Conservation (phyloP, 2,888 invertebrate genomes). For the Hyppa rectilinea region DNA sequence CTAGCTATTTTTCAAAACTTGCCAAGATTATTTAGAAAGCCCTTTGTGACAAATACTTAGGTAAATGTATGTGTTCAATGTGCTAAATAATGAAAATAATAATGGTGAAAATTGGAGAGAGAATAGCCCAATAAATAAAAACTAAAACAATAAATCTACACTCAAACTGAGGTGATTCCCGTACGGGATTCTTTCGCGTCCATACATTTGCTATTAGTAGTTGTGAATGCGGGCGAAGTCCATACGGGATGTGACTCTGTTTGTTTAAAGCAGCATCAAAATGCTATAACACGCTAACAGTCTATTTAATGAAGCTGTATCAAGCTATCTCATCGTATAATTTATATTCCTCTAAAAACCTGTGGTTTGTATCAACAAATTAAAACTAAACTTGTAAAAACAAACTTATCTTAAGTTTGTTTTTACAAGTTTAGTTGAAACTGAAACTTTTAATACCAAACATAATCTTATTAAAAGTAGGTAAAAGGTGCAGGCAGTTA, state of each 20-base stretch:
- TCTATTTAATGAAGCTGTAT: too few species aligned
- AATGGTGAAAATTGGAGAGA: constrained; percentile 1
- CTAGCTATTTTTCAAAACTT: constrained; percentile 37
- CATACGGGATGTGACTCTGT: too few species aligned
- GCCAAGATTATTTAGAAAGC: constrained; percentile 19
- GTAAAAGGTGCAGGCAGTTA: not conserved
- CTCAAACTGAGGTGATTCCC: not conserved
- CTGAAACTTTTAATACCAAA: not conserved
- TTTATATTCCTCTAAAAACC: not conserved
- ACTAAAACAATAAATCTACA: not conserved
- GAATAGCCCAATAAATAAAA: constrained; percentile 4
- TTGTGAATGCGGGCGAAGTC: not conserved
- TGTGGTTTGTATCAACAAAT: too few species aligned
- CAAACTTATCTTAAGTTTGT: too few species aligned
- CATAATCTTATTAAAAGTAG: not conserved
- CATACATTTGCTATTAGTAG: not conserved
- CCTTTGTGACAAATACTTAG: constrained; percentile 23
- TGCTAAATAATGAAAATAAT: constrained; percentile 25
- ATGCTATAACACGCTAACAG: not conserved
- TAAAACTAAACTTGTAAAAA: too few species aligned
- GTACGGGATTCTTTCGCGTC: too few species aligned
- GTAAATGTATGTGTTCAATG: constrained; percentile 38
- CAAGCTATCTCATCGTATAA: not conserved
- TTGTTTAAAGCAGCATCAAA: not conserved
- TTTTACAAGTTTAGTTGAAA: too few species aligned